Conservation (phyloP, 2,888 invertebrate species). For the Chrysolina haemoptera region DNA sequence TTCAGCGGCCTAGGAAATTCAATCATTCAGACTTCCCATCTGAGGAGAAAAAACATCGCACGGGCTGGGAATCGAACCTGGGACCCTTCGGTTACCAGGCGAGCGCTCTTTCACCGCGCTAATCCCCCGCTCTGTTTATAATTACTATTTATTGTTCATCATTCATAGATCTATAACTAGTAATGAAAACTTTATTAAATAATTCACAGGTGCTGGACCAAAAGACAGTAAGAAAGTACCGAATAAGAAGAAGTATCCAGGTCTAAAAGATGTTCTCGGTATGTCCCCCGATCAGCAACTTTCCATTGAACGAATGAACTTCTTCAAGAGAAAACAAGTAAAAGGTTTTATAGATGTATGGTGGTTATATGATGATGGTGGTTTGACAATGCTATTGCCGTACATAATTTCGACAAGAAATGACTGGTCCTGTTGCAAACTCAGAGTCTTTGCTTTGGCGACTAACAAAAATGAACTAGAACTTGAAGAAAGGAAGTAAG, state of each 20-base stretch:
- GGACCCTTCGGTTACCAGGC: too few species aligned
- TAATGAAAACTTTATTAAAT: too few species aligned
- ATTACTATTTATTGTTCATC: too few species aligned
- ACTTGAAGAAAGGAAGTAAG: conserved; percentile 89
- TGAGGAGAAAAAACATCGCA: too few species aligned
- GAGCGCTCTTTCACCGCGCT: too few species aligned
- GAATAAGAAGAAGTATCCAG: conserved; percentile 21
- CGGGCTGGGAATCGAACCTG: too few species aligned
- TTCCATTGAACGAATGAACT: conserved; percentile 74
- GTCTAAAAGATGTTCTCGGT: conserved; percentile 19
- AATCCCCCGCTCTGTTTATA: too few species aligned
- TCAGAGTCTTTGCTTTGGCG: conserved; percentile 87
- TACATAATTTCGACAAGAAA: conserved; percentile 88
- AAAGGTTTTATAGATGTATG: conserved; percentile 92
- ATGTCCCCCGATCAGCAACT: conserved; percentile 25
- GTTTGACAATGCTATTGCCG: conserved; percentile 87
- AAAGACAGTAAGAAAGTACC: conserved; percentile 19
- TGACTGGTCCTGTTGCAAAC: conserved; percentile 83
- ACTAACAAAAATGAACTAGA: conserved; percentile 85
- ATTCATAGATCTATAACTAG: too few species aligned
- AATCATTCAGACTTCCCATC: too few species aligned
- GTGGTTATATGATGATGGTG: conserved; percentile 97
- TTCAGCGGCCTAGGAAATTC: too few species aligned
- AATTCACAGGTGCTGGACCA: conserved; percentile 21
- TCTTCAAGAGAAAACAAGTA: conserved; percentile 85